These are phyloP conservation scores for Meteorus colon DNA, from an alignment of 2,888 invertebrate species.

Conservation along the genomic window DNA sequence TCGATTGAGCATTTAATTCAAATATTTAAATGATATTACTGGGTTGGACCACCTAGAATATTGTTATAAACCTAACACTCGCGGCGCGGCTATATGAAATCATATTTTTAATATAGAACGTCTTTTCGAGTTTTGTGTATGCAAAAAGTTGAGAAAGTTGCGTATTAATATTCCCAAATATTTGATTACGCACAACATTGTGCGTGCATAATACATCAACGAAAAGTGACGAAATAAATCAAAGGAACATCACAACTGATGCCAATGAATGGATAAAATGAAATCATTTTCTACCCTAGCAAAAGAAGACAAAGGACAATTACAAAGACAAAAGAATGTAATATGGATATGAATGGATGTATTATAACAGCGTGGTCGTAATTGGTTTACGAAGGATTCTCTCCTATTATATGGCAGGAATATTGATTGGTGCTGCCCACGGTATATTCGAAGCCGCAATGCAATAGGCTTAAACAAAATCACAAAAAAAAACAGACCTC, in stretches of 20 bases:
- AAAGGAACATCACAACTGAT: too few relatives aligned
- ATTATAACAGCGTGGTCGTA: constrained; percentile 51
- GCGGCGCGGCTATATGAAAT: constrained; percentile 21
- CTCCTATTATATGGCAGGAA: constrained; percentile 59
- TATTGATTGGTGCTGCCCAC: constrained; percentile 63
- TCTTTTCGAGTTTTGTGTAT: too few relatives aligned
- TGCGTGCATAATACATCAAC: too few relatives aligned
- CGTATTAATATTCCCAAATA: too few relatives aligned
- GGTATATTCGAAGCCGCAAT: constrained; percentile 52
- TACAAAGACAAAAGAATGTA: neutral
- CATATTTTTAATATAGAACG: neutral
- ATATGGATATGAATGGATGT: neutral
- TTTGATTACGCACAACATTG: too few relatives aligned
- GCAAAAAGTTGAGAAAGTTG: too few relatives aligned
- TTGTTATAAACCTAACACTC: constrained; percentile 51
- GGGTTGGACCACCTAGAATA: constrained; percentile 52
- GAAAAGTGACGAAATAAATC: too few relatives aligned
- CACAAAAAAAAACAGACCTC: constrained; percentile 46
- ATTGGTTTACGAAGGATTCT: constrained; percentile 59
- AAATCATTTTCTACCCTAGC: too few relatives aligned
- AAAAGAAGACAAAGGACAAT: too few relatives aligned
- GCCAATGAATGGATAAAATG: too few relatives aligned
- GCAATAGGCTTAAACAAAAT: constrained; percentile 26
- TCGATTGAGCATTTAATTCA: constrained; percentile 70
- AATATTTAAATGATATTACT: constrained; percentile 72